Base-by-base conservation (phyloP, 2,888 invertebrate species). In the Agrochola macilenta region DNA sequence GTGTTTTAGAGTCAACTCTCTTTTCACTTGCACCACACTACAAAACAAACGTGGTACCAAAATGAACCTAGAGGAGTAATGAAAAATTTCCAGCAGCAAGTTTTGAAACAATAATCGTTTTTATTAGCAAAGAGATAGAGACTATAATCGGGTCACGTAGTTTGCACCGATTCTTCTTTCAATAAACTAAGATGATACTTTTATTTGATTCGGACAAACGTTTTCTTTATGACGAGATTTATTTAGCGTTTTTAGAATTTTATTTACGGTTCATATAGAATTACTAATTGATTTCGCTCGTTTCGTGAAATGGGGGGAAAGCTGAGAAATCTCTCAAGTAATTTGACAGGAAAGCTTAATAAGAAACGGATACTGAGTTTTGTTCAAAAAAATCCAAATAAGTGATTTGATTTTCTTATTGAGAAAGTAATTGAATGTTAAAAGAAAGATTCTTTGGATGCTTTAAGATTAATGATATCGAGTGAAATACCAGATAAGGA, bases 21-120 rank as follows among this genome's bases (percentile, higher is more conserved):
- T 84, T 79, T 43, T 87, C 54, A 86, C 89, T 91, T 92, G 83
- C 43, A 77, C 89, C 90, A 84, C 71, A 72, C 84, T 72, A 85
- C 89, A 91, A 92, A 92, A 91, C 91, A 93, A 93, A 94, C 91
- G 90, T 88, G 90, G 84, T 86, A 90, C 91, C 90, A 86, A 92
- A 94, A 93, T 91, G 92, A 89, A 92, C 84, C 89, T 82, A 85
- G 86, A 85, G 88, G 81, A 90, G 92, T 92, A 94, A 94, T 93
- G 93, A 93, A 93, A 94, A 91, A 87, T 92, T 91, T 92, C 88
- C 87, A 84, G 78, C 77, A 54, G 72, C 52, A 74, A 82, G 77
- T 82, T 82, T 80, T 77, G 84, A 87, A 85, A 90, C 87, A 88
- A 88, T 89, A 78, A 85, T 75, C 79, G 87, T 87, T 90, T 89